Percentiles rank a stretch among this genome's conserved stretches.
Evolutionary conservation across 2,797 vertebrate species (phyloP).

Genomic region (Oophaga sylvatica): DNA sequence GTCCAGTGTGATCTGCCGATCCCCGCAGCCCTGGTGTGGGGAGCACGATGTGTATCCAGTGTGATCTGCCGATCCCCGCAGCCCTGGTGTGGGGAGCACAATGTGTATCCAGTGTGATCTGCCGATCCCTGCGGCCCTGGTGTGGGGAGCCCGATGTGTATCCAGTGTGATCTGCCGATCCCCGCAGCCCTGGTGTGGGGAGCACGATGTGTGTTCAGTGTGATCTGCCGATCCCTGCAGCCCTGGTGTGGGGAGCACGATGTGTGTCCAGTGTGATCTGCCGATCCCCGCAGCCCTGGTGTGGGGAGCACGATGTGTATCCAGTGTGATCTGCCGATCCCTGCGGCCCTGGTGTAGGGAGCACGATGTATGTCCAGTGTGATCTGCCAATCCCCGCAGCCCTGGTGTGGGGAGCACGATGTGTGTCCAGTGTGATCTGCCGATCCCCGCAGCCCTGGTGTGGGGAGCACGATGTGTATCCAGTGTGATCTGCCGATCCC

Average conservation of each 20-base stretch:
- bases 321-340: neutral
- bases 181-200: too few relatives aligned
- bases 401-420: neutral
- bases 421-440: too few relatives aligned
- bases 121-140: neutral
- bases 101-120: neutral
- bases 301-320: neutral
- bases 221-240: too few relatives aligned
- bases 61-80: neutral
- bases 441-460: too few relatives aligned
- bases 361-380: too few relatives aligned
- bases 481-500: too few relatives aligned
- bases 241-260: too few relatives aligned
- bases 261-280: too few relatives aligned
- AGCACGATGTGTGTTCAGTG: neutral
- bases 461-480: neutral
- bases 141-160: neutral
- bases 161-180: too few relatives aligned
- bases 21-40: neutral
- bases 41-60: neutral
- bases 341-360: neutral
- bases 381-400: neutral
- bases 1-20: neutral
- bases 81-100: neutral
- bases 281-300: neutral